Base-by-base conservation (phyloP, 30 jellyfish, hydroid and myxozoan species). In the Cassiopea andromeda region DNA sequence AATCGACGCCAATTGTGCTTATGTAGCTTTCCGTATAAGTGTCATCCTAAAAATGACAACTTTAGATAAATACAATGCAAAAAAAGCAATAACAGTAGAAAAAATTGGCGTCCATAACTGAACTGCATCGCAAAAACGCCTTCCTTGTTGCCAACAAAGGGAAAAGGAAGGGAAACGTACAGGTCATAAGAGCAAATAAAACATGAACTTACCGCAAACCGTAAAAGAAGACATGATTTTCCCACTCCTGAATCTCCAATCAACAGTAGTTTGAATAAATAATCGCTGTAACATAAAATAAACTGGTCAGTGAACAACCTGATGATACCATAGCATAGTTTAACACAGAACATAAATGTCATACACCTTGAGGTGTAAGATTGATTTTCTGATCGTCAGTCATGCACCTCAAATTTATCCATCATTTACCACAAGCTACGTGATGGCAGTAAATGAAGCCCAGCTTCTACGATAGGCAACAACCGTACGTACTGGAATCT, bases 241-340 rank as follows among this genome's bases (percentile, higher is more conserved):
- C 99, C 99, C 44, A 97, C 99, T 38, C 99, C 99, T 72, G 99
- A 97, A 79, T 97, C 99, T 13, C 99, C 99, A 91, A 97, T 97
- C 85, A 97, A 89, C 91, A 97, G 90, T 50, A 97, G 83, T 87
- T 97, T 97, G 85, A 97, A 97, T 78, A 97, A 85, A 75, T 93
- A 97, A 89, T 97, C 99, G 92, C 99, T 97, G 73, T 69, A 92
- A 88, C 80, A 66, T 60, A 89, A 14, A 17, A 50, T 60, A 72
- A 59, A 74, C 54, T 73, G 87, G 78, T 49, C 85, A 64, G 61
- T 59, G 70, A 7, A 48, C n/a, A 47, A 75, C n/a, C 43, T 6
- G 85, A 17, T 7, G 46, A 43, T 7, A n/a, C 2, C 67, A 6
- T 70, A 1, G 59, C 0, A 14, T 38, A 45, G 12, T 16, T 15